A percentile compares a stretch with the other conserved stretches of the same genome.
Evolutionary conservation across 2,797 vertebrate genomes (phyloP).

Genomic region (Rousettus madagascariensis): DNA sequence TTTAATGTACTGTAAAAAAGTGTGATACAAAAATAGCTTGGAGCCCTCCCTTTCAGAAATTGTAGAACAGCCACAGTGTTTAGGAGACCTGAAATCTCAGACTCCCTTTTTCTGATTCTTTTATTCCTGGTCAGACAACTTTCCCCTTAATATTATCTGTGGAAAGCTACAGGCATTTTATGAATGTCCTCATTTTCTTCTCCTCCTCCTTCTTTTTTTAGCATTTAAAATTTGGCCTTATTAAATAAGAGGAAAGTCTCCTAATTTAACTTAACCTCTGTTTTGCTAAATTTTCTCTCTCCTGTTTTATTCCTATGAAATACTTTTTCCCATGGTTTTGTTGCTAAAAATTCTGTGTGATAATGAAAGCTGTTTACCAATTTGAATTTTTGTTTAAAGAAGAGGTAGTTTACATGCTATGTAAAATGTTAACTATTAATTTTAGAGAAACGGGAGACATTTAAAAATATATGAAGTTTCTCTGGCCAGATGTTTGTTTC

Average conservation of each 20-base stretch:
- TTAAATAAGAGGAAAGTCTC: background rate
- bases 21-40: background rate
- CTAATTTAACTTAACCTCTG: conserved; percentile 12
- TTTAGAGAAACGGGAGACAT: background rate
- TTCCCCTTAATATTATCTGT: background rate
- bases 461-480: conserved; percentile 17
- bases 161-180: background rate
- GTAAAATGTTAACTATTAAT: background rate
- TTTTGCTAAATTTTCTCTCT: background rate
- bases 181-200: background rate
- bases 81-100: background rate
- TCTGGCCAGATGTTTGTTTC: background rate
- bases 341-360: background rate
- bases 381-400: conserved; percentile 13
- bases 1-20: background rate
- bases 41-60: background rate
- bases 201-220: background rate
- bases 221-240: background rate
- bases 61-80: background rate
- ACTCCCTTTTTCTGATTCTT: background rate
- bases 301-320: background rate
- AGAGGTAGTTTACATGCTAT: background rate
- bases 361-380: background rate
- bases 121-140: background rate
- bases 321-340: background rate